phyloP scores from a whole-genome alignment of 1,140 invertebrate species.

The Caenorhabditis inopinata region DNA sequence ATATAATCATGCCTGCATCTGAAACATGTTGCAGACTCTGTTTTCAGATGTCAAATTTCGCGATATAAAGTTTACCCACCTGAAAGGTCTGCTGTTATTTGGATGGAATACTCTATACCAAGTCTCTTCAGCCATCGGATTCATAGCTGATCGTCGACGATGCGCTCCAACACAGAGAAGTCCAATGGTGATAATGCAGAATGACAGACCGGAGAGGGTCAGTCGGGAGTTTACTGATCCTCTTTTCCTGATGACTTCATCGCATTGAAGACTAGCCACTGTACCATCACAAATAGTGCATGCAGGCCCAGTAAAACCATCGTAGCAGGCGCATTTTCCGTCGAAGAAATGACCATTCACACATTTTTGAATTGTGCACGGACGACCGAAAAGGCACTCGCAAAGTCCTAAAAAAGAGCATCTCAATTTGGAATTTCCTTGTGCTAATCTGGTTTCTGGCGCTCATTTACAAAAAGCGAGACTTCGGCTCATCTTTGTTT shows the following conservation, averaged over 20 bases:
- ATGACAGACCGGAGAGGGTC: constrained; percentile 45
- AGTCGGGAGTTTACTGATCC: constrained; percentile 41
- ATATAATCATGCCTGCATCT: constrained; percentile 42
- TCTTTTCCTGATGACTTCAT: background rate
- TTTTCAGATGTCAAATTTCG: background rate
- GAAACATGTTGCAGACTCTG: background rate
- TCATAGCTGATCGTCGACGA: constrained; percentile 31
- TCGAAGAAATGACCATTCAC: constrained; percentile 16
- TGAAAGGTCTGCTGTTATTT: constrained; percentile 9
- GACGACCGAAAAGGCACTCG: constrained; percentile 10
- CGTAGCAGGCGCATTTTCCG: background rate
- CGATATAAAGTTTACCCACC: background rate
- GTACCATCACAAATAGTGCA: background rate
- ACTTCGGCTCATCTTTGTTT: too few species aligned
- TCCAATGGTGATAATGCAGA: constrained; percentile 47
- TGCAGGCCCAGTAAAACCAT: background rate
- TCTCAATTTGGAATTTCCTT: too few species aligned
- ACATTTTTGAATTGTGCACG: constrained; percentile 19
- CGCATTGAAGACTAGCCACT: background rate
- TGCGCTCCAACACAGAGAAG: constrained; percentile 43
- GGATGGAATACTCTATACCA: constrained; percentile 42
- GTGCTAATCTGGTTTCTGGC: too few species aligned
- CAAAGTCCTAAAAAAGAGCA: background rate
- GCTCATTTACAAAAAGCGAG: too few species aligned
- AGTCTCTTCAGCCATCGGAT: constrained; percentile 22